Conservation (phyloP, 2,888 invertebrate species). For the Drosophila greeni region DNA sequence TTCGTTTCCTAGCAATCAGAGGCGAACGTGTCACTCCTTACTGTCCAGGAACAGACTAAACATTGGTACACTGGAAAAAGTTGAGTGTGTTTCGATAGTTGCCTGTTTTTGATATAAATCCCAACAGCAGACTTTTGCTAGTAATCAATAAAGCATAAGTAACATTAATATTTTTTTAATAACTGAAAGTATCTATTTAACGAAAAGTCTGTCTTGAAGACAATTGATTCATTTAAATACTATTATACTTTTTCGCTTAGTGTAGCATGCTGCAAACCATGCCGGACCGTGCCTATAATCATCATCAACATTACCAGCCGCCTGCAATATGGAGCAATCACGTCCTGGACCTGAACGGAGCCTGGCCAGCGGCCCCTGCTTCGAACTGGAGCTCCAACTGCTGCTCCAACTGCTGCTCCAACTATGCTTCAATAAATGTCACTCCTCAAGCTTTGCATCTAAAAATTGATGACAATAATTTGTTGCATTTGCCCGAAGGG, state of each 20-base stretch:
- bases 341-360: slow-evolving; percentile 53
- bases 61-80: slow-evolving; percentile 20
- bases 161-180: no score
- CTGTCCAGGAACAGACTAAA: slow-evolving; percentile 32
- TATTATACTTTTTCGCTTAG: slow-evolving; percentile 4
- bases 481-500: slow-evolving; percentile 66
- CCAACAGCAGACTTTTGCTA: neutral
- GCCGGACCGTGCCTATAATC: slow-evolving; percentile 57
- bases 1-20: slow-evolving; percentile 68
- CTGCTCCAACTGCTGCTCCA: slow-evolving; percentile 33
- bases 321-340: slow-evolving; percentile 69
- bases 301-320: slow-evolving; percentile 59
- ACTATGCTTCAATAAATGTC: slow-evolving; percentile 75
- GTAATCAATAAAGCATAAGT: no score
- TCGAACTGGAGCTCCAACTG: slow-evolving; percentile 9
- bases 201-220: neutral
- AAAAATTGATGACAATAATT: slow-evolving; percentile 76
- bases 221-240: neutral
- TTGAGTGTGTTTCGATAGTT: neutral
- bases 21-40: slow-evolving; percentile 66
- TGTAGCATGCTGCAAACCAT: slow-evolving; percentile 20
- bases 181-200: neutral
- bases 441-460: slow-evolving; percentile 73
- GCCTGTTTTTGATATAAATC: neutral
- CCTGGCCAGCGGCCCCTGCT: slow-evolving; percentile 41